Conservation (phyloP, 2,888 invertebrate genomes). For the Lacanobia oleracea region DNA sequence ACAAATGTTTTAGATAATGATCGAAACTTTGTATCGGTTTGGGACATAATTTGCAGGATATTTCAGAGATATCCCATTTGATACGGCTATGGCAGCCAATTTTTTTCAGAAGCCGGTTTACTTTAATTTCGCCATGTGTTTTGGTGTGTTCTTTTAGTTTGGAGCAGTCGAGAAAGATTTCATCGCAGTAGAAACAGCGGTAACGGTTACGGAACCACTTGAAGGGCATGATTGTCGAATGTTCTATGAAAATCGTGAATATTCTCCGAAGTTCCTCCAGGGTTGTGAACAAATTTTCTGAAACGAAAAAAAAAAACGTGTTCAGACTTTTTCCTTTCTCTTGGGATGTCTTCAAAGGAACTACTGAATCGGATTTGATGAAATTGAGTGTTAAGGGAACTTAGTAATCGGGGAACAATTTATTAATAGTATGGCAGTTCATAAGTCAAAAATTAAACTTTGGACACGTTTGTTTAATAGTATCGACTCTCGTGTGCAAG, state of each 20-base stretch:
- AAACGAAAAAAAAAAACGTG: slow-evolving; percentile 38
- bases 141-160: slow-evolving; percentile 42
- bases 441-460: too few relatives aligned
- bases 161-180: slow-evolving; percentile 37
- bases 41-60: slow-evolving; percentile 73
- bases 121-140: slow-evolving; percentile 29
- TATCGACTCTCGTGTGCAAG: neutral
- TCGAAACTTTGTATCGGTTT: slow-evolving; percentile 63
- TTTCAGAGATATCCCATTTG: slow-evolving; percentile 75
- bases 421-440: too few relatives aligned
- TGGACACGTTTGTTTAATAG: neutral
- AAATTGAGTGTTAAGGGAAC: neutral
- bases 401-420: too few relatives aligned
- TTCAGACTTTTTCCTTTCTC: slow-evolving; percentile 32
- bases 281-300: slow-evolving; percentile 13
- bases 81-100: slow-evolving; percentile 63
- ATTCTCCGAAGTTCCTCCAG: slow-evolving; percentile 42
- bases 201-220: slow-evolving; percentile 69
- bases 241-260: slow-evolving; percentile 57
- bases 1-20: slow-evolving; percentile 66
- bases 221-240: slow-evolving; percentile 71
- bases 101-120: slow-evolving; percentile 13
- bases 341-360: neutral
- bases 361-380: neutral
- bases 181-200: slow-evolving; percentile 71